Percentiles rank a stretch among this genome's conserved stretches.
phyloP scores from a whole-genome alignment of 2,888 invertebrate genomes.

The Enoplolaimus lenunculus region DNA sequence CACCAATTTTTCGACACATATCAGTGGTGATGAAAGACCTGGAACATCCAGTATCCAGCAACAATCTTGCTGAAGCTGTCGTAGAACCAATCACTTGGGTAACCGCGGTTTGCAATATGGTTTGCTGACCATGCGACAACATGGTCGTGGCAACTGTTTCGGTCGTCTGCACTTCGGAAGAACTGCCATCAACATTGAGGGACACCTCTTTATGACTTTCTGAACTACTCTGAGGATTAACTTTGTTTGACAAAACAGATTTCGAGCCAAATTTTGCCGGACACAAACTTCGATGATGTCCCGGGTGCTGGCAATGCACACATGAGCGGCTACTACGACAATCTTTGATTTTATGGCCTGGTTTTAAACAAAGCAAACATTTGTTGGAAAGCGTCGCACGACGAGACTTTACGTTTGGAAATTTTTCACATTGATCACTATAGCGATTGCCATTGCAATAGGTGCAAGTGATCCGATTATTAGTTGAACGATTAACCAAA shows the following conservation, averaged over 20 bases:
- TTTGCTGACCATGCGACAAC: constrained; percentile 11
- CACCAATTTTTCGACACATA: background rate
- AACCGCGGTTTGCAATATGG: constrained; percentile 7
- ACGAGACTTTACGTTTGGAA: constrained; percentile 1
- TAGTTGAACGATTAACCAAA: background rate
- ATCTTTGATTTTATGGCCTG: background rate
- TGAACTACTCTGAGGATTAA: background rate
- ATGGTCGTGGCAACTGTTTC: background rate
- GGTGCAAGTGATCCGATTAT: background rate
- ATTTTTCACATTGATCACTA: constrained; percentile 8
- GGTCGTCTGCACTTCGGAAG: background rate
- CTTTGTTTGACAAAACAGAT: background rate
- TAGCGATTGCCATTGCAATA: background rate
- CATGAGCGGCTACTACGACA: background rate
- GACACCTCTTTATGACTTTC: background rate
- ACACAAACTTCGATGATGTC: constrained; percentile 8
- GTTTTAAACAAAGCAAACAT: background rate
- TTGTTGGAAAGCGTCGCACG: background rate
- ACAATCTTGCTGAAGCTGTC: background rate
- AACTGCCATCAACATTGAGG: background rate
- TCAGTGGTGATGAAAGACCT: constrained; percentile 3
- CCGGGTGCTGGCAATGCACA: background rate
- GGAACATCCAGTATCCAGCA: constrained; percentile 4
- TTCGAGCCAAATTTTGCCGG: constrained; percentile 6
- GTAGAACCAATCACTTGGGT: background rate